These are phyloP conservation scores for Gasteruption jaculator DNA, from an alignment of 2,888 invertebrate species.

Conservation along the genomic window DNA sequence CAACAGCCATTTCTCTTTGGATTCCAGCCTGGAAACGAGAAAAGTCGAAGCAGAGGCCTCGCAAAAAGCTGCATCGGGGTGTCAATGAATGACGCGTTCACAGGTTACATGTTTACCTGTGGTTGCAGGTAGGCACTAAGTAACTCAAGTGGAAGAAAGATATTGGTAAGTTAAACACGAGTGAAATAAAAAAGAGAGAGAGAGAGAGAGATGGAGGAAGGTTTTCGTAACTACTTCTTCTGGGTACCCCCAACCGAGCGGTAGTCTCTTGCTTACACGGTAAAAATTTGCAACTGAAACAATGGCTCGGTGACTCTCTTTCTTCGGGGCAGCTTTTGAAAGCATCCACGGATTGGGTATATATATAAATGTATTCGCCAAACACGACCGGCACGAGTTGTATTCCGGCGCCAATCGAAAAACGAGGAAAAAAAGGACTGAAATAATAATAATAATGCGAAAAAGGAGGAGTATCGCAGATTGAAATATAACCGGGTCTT, in stretches of 20 bases:
- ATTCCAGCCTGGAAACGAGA: too few species aligned
- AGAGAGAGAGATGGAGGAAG: constrained; percentile 15
- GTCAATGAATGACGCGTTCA: too few species aligned
- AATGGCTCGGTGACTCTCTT: constrained; percentile 36
- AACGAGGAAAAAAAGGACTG: constrained; percentile 13
- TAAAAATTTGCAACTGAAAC: constrained; percentile 49
- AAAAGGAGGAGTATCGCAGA: constrained; percentile 27
- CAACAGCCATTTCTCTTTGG: too few species aligned
- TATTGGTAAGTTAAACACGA: constrained; percentile 10
- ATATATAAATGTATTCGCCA: constrained; percentile 18
- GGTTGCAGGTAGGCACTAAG: too few species aligned
- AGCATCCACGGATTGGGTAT: not conserved
- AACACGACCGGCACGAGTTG: constrained; percentile 46
- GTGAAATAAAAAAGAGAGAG: constrained; percentile 15
- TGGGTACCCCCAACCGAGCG: constrained; percentile 39
- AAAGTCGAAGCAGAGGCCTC: too few species aligned
- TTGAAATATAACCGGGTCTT: constrained; percentile 46
- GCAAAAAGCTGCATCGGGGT: too few species aligned
- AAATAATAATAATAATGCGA: not conserved
- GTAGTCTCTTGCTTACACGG: constrained; percentile 36
- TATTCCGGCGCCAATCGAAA: constrained; percentile 43
- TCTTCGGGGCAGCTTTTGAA: constrained; percentile 23
- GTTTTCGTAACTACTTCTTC: too few species aligned
- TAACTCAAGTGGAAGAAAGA: too few species aligned
- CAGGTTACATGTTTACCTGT: too few species aligned